Conservation (phyloP, 2,113 vertebrate genomes). For the Semicossyphus pulcher region DNA sequence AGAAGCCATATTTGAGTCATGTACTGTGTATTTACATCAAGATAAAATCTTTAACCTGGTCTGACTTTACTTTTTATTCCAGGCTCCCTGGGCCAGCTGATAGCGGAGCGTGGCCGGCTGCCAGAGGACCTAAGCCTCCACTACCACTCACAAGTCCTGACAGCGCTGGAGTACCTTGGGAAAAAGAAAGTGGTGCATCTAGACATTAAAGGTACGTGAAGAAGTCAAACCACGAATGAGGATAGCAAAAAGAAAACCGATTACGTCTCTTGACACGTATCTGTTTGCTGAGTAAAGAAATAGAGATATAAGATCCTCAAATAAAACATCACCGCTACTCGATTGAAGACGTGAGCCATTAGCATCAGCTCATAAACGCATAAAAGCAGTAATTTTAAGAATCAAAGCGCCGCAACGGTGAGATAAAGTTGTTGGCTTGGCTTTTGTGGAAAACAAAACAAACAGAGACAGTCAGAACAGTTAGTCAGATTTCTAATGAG, state of each 20-base stretch:
- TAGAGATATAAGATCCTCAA: too few species aligned
- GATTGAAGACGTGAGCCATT: not conserved
- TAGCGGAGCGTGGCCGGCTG: slow-evolving; percentile 88
- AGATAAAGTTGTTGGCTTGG: slow-evolving; percentile 39
- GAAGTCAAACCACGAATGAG: not conserved
- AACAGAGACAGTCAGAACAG: slow-evolving; percentile 4
- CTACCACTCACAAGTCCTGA: slow-evolving; percentile 89
- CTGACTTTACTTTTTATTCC: slow-evolving; percentile 43
- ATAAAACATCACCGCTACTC: too few species aligned
- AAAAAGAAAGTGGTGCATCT: slow-evolving; percentile 89
- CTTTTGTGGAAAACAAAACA: slow-evolving; percentile 48
- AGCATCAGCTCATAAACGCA: not conserved
- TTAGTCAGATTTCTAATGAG: slow-evolving; percentile 33
- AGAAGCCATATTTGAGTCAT: not conserved
- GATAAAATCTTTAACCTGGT: slow-evolving; percentile 13
- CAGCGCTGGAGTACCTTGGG: slow-evolving; percentile 89
- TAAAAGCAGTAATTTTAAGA: slow-evolving; percentile 1
- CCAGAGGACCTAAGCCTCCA: slow-evolving; percentile 93
- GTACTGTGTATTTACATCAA: not conserved
- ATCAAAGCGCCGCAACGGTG: slow-evolving; percentile 8
- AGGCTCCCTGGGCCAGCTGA: slow-evolving; percentile 92
- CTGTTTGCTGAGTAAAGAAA: too few species aligned
- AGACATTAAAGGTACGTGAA: slow-evolving; percentile 92
- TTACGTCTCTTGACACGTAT: not conserved
- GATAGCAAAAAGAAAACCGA: not conserved